Percentiles rank a stretch among this genome's conserved stretches.
Evolutionary conservation across 2,113 vertebrate species (phyloP).

Genomic region (Galeopterus variegatus): DNA sequence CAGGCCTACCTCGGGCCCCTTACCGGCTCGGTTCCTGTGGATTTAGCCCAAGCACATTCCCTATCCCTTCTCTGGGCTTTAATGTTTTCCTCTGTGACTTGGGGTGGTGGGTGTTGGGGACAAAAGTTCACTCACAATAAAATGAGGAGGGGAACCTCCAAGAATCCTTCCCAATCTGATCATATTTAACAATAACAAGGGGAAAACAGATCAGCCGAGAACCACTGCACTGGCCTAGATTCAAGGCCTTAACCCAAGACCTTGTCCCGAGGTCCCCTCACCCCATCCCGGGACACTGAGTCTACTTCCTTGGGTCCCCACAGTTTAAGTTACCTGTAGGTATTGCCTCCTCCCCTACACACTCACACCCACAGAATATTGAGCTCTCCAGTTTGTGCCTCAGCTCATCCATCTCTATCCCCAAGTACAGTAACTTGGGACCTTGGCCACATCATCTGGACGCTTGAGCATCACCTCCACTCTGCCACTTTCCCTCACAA

Average conservation of each 20-base stretch:
- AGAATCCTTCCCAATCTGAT: neutral
- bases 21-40: neutral
- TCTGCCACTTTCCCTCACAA: too few relatives aligned
- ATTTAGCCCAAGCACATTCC: neutral
- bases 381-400: neutral
- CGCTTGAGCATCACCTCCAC: neutral
- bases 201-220: neutral
- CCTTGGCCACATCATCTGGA: neutral
- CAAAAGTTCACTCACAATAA: neutral
- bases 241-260: neutral
- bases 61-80: neutral
- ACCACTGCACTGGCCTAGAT: neutral
- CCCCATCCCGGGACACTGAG: neutral
- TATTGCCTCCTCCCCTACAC: neutral
- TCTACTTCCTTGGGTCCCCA: neutral
- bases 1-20: too few relatives aligned
- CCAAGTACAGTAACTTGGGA: neutral
- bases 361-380: neutral
- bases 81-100: neutral
- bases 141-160: neutral
- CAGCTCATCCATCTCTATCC: neutral
- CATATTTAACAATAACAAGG: neutral
- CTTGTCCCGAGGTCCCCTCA: neutral
- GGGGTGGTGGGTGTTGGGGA: neutral
- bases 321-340: neutral